Evolutionary conservation across 2,888 invertebrate species (phyloP).

Genomic region (Metacarcinus magister): DNA sequence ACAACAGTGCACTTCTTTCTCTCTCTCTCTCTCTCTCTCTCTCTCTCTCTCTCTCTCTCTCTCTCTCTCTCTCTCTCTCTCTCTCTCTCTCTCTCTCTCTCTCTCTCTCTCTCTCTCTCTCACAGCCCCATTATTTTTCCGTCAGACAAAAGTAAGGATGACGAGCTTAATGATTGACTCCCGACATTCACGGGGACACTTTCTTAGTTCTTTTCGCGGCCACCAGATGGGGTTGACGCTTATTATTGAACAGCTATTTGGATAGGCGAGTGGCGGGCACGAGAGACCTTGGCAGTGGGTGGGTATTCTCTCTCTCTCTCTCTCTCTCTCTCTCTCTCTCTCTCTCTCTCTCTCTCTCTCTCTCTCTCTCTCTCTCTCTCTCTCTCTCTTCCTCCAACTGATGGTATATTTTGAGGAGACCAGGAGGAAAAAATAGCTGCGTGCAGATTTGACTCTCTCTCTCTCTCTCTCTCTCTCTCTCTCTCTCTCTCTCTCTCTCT

Average conservation of each 20-base stretch:
- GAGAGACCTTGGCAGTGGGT: constrained; percentile 28
- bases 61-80: constrained; percentile 14
- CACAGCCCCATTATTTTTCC: not conserved
- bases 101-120: constrained; percentile 26
- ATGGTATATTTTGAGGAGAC: not conserved
- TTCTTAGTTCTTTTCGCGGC: not conserved
- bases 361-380: not conserved
- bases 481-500: not conserved
- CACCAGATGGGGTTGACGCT: not conserved
- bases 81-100: not conserved
- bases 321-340: too few relatives aligned
- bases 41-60: constrained; percentile 45
- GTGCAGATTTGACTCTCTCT: not conserved
- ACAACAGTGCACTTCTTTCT: not conserved
- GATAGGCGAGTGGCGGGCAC: not conserved
- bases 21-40: constrained; percentile 12
- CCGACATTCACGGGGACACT: not conserved
- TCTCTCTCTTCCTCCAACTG: not conserved
- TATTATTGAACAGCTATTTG: constrained; percentile 3
- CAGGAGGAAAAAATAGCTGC: not conserved
- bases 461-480: constrained; percentile 26
- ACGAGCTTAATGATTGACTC: not conserved
- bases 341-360: too few relatives aligned
- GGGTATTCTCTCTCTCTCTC: not conserved
- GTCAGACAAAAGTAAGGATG: not conserved